Evolutionary conservation across 35 echinoderm and acorn worm genomes (phyloP).

Genomic region (Diadema setosum): DNA sequence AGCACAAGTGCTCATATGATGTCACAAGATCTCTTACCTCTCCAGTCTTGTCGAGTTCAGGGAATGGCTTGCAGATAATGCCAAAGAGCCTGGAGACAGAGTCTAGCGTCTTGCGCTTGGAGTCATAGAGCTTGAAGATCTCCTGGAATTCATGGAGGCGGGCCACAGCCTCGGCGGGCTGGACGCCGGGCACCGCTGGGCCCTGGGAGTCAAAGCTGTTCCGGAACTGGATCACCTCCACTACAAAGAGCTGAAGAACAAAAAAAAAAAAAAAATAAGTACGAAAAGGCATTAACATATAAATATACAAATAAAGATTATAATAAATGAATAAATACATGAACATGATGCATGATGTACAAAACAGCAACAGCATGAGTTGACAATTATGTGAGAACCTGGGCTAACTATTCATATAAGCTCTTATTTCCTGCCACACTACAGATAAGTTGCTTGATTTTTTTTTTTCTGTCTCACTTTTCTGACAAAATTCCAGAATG

Average conservation of each 20-base stretch:
- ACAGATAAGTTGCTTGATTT: too few species aligned
- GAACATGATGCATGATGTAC: too few species aligned
- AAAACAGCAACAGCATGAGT: too few species aligned
- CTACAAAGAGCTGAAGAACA: conserved; percentile 82
- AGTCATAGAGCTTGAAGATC: conserved; percentile 94
- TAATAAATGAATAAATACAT: too few species aligned
- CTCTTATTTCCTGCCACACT: too few species aligned
- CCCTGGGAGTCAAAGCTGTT: conserved; percentile 99
- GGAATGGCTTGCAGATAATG: conserved; percentile 93
- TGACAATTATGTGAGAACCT: too few species aligned
- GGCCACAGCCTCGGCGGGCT: conserved; percentile 87
- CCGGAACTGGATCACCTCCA: conserved; percentile 95
- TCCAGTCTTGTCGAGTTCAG: conserved; percentile 94
- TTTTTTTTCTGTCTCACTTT: too few species aligned
- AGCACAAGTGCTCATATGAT: too few species aligned
- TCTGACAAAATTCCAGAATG: too few species aligned
- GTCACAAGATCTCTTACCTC: conserved; percentile 44
- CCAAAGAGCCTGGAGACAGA: conserved; percentile 97
- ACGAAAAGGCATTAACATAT: too few species aligned
- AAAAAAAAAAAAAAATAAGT: not conserved
- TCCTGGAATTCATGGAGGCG: conserved; percentile 95
- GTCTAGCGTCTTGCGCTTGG: conserved; percentile 87
- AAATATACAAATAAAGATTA: too few species aligned
- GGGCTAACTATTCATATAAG: too few species aligned
- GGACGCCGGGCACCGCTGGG: conserved; percentile 91